Conservation (phyloP, 2,888 invertebrate species). For the Macropis europaea region DNA sequence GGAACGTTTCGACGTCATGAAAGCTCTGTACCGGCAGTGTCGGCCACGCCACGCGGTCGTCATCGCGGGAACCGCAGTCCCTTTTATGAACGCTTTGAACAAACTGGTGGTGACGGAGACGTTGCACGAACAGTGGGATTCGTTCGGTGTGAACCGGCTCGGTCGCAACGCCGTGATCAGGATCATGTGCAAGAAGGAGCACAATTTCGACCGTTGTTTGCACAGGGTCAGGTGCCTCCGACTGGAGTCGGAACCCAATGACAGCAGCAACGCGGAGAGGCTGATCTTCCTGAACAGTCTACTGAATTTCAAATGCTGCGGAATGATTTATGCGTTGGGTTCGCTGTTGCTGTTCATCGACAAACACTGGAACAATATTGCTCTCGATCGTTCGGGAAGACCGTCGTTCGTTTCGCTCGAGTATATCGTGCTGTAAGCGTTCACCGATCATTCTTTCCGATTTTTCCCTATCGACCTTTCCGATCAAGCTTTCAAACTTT, state of each 20-base stretch:
- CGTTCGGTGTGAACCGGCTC: constrained; percentile 45
- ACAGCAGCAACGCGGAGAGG: constrained; percentile 82
- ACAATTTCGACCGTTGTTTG: constrained; percentile 83
- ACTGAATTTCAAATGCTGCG: constrained; percentile 83
- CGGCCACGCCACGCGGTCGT: constrained; percentile 82
- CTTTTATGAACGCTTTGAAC: constrained; percentile 81
- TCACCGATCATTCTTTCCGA: neutral
- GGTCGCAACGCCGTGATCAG: constrained; percentile 74
- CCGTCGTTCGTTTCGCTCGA: constrained; percentile 42
- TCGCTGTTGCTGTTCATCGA: constrained; percentile 87
- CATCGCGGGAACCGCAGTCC: constrained; percentile 81
- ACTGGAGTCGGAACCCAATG: constrained; percentile 82
- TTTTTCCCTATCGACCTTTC: constrained; percentile 49
- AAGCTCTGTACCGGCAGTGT: constrained; percentile 83
- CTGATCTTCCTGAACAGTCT: constrained; percentile 83
- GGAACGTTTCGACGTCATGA: constrained; percentile 84
- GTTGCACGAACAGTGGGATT: constrained; percentile 50
- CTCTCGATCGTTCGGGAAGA: constrained; percentile 80
- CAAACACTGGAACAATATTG: constrained; percentile 82
- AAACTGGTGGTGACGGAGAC: constrained; percentile 74
- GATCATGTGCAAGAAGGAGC: constrained; percentile 83
- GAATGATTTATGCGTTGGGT: constrained; percentile 87
- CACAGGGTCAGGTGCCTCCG: constrained; percentile 81
- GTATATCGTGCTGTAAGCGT: constrained; percentile 48
- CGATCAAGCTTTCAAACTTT: neutral